These are phyloP conservation scores for Mobula birostris DNA, from an alignment of 2,113 vertebrate species.

Conservation along the genomic window DNA sequence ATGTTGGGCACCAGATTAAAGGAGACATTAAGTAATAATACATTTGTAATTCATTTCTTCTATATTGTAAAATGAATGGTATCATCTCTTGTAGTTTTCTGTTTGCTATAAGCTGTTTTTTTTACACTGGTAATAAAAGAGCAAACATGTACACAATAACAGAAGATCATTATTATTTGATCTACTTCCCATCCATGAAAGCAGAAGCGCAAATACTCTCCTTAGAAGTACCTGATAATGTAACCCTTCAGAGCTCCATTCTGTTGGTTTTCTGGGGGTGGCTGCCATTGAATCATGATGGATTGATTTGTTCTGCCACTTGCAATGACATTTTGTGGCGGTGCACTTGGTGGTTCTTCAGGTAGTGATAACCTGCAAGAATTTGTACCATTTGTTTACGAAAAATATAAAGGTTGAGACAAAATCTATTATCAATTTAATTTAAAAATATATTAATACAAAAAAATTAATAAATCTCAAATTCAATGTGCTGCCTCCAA, in stretches of 20 bases:
- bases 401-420: background rate
- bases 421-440: background rate
- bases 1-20: background rate
- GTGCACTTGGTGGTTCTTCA: slow-evolving; percentile 84
- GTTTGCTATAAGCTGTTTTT: background rate
- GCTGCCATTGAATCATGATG: slow-evolving; percentile 98
- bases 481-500: background rate
- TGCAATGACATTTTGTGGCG: slow-evolving; percentile 89
- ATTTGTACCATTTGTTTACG: background rate
- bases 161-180: background rate
- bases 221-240: slow-evolving; percentile 66
- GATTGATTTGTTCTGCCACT: slow-evolving; percentile 94
- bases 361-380: slow-evolving; percentile 75
- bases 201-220: background rate
- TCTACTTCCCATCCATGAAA: background rate
- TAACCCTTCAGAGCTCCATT: slow-evolving; percentile 88
- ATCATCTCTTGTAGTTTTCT: background rate
- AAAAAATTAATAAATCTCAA: background rate
- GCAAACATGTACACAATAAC: background rate
- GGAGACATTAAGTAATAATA: background rate
- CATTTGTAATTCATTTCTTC: background rate
- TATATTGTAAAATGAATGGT: background rate
- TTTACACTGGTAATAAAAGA: background rate
- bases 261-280: slow-evolving; percentile 87
- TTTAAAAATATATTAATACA: background rate